A percentile compares a stretch with the other conserved stretches of the same genome.
phyloP scores from a whole-genome alignment of 2,888 invertebrate species.

The Pharmacophagus antenor region DNA sequence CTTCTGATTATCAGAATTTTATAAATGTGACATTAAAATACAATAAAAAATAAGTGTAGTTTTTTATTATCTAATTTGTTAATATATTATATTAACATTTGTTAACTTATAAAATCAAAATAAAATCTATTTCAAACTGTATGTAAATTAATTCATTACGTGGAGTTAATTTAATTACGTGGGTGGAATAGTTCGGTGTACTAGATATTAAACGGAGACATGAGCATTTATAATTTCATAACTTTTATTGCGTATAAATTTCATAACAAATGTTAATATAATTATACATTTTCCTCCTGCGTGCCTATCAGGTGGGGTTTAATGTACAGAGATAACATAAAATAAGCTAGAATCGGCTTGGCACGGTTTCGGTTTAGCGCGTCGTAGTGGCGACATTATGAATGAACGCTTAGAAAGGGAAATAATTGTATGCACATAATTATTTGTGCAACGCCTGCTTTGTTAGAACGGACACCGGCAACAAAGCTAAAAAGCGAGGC shows the following conservation, averaged over 20 bases:
- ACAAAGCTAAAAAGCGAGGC: constrained; percentile 53
- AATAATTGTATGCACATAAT: constrained; percentile 80
- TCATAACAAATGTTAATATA: constrained; percentile 15
- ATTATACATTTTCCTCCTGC: constrained; percentile 25
- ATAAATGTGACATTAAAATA: too few species aligned
- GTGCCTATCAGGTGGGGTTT: constrained; percentile 33
- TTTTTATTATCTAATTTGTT: background rate
- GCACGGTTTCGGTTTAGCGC: constrained; percentile 14
- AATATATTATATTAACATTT: background rate
- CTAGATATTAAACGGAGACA: constrained; percentile 11
- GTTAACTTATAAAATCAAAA: constrained; percentile 3
- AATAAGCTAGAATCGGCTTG: constrained; percentile 10
- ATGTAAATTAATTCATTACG: constrained; percentile 20
- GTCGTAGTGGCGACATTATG: constrained; percentile 33
- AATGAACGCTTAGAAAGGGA: constrained; percentile 63
- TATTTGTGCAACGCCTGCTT: constrained; percentile 72
- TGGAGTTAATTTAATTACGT: constrained; percentile 20
- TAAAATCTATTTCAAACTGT: constrained; percentile 8
- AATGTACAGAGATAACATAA: constrained; percentile 34
- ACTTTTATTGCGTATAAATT: constrained; percentile 14
- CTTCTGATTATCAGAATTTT: too few species aligned
- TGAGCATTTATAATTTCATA: constrained; percentile 16
- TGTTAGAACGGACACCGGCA: constrained; percentile 63
- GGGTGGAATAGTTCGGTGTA: constrained; percentile 16
- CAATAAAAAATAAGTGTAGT: too few species aligned